Evolutionary conservation across 2,113 vertebrate species (phyloP).

Genomic region (Syngnathus floridae): DNA sequence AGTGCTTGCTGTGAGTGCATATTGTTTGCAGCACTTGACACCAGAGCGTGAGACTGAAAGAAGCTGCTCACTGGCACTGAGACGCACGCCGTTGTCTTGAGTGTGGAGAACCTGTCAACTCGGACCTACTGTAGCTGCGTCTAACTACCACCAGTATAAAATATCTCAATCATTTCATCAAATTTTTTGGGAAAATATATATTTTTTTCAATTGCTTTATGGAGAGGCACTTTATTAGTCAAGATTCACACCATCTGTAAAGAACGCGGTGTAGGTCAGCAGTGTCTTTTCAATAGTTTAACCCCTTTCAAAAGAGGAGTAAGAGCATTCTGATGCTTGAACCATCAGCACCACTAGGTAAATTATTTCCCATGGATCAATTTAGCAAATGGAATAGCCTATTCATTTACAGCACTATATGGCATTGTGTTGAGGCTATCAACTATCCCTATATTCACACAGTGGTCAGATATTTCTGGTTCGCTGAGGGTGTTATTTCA

Average conservation of each 20-base stretch:
- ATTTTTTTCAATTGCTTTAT: conserved; percentile 8
- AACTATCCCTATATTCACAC: conserved; percentile 11
- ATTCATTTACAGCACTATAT: conserved; percentile 32
- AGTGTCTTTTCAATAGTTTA: conserved; percentile 37
- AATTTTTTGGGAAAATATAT: conserved; percentile 13
- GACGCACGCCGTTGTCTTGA: conserved; percentile 46
- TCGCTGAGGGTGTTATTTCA: conserved; percentile 36
- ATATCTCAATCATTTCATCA: conserved; percentile 37
- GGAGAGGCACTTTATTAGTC: conserved; percentile 44
- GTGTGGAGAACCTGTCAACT: conserved; percentile 31
- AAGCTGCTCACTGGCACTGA: conserved; percentile 56
- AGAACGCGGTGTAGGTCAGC: conserved; percentile 26
- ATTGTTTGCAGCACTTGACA: conserved; percentile 73
- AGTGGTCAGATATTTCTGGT: conserved; percentile 33
- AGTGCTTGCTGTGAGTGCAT: conserved; percentile 63
- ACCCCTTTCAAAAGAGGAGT: conserved; percentile 9
- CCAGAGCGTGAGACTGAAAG: conserved; percentile 46
- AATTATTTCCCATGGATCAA: conserved; percentile 46
- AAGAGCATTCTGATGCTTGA: conserved; percentile 27
- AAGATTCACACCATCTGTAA: conserved; percentile 33
- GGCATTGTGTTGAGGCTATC: conserved; percentile 40
- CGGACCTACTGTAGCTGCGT: conserved; percentile 30
- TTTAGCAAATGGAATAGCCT: conserved; percentile 39
- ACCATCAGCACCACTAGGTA: conserved; percentile 26
- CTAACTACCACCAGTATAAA: conserved; percentile 36